Evolutionary conservation across 92 coral and sea anemone species (phyloP), one percentile per base, ranked within the genome.

Genomic region (Zoanthus sociatus): DNA sequence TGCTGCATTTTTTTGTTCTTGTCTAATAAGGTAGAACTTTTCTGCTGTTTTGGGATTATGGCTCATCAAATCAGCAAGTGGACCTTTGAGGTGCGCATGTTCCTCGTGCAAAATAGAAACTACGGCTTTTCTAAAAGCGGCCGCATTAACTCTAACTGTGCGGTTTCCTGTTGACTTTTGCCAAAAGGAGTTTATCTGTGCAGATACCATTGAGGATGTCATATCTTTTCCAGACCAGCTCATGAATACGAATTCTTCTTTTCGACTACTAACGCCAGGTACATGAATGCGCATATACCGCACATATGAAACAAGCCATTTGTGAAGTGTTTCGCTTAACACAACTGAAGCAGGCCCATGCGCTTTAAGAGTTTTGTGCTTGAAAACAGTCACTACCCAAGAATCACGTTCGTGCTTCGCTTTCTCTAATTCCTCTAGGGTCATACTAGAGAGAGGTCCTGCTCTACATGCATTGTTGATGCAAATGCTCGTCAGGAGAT

Each of bases 271-370:
- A 31, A 79, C 91, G 5, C 91, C 84, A 66, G 71, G 71, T 66
- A 66, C 71, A 20, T 66, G 37, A 66, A 66, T 74, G 73, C 84
- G 88, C 84, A 88, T 88, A 75, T 42, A 58, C 30, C 54, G 53
- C 46, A 88, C 77, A 64, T 82, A 88, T 7, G 84, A 73, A 82
- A 78, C 53, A 31, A 88, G 54, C 91, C 84, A 73, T 54, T 82
- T 89, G 56, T 63, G 66, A 31, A 92, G 54, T 31, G 90, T 33
- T 61, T 89, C 73, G 61, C 77, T 75, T 20, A 92, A 82, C 9
- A 89, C 92, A 82, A 88, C 74, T 69, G 83, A 54, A 20, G 84
- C 87, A 72, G 91, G 91, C 44, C 91, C 91, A 81, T 88, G 88
- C 3, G 86, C 64, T 18, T 46, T 50, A 17, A 79, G 18, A 6